These are phyloP conservation scores for Pelosia muscerda DNA, from an alignment of 2,888 invertebrate species.

Conservation along the genomic window DNA sequence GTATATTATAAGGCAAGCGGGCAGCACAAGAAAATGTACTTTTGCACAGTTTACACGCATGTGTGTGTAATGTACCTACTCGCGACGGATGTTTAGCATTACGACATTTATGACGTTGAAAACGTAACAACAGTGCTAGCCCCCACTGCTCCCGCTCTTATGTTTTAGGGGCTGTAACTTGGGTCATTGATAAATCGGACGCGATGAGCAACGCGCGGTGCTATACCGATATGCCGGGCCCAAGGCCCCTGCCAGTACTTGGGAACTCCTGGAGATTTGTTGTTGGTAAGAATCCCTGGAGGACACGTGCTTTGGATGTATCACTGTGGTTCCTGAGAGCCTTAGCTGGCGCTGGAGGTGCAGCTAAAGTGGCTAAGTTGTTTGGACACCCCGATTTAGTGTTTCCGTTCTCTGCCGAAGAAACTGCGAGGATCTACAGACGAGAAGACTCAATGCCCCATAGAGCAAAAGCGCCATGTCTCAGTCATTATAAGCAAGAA, in stretches of 20 bases:
- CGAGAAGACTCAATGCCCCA: conserved; percentile 90
- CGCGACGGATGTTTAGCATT: conserved; percentile 66
- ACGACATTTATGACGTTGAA: conserved; percentile 71
- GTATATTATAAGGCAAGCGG: background rate
- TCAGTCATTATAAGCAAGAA: conserved; percentile 90
- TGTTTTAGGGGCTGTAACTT: conserved; percentile 68
- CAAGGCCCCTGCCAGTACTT: conserved; percentile 90
- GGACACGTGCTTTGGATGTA: conserved; percentile 85
- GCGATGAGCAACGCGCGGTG: conserved; percentile 79
- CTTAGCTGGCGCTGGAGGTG: conserved; percentile 81
- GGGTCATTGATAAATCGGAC: conserved; percentile 66
- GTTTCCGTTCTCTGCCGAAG: conserved; percentile 91
- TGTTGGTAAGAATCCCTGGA: conserved; percentile 80
- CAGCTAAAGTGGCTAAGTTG: conserved; percentile 89
- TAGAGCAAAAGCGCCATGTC: conserved; percentile 91
- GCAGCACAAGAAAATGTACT: background rate
- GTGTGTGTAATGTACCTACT: conserved; percentile 61
- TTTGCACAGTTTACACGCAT: conserved; percentile 43
- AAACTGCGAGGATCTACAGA: conserved; percentile 90
- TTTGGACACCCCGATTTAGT: conserved; percentile 92
- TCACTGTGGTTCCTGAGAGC: conserved; percentile 83
- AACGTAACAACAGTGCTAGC: conserved; percentile 70
- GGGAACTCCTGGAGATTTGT: conserved; percentile 95
- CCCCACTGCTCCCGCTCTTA: conserved; percentile 69
- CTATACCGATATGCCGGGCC: conserved; percentile 91